Conservation (phyloP, 2,797 vertebrate genomes). For the Rostrhamus sociabilis region DNA sequence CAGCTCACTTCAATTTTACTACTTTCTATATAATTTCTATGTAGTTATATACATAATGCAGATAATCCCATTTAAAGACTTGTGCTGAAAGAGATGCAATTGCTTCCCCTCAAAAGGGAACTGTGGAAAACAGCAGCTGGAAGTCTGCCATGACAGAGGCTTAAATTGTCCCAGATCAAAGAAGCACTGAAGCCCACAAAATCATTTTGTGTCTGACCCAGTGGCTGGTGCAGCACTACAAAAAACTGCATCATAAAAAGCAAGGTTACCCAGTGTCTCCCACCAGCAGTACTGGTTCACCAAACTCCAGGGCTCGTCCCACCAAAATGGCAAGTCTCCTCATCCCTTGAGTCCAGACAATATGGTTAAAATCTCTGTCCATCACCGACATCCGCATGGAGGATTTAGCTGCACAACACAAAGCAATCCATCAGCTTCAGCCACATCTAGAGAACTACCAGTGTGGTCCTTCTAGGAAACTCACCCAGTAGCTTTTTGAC, state of each 20-base stretch:
- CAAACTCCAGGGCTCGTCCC: slow-evolving; percentile 89
- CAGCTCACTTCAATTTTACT: not conserved
- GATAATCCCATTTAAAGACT: not conserved
- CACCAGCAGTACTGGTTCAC: slow-evolving; percentile 92
- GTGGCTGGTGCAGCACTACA: not conserved
- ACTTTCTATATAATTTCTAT: not conserved
- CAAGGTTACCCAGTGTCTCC: slow-evolving; percentile 93
- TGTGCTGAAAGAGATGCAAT: not conserved
- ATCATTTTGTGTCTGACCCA: not conserved
- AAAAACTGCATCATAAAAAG: not conserved
- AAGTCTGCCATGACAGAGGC: not conserved
- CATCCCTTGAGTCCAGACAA: slow-evolving; percentile 93
- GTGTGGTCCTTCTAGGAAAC: slow-evolving; percentile 51
- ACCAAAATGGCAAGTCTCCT: slow-evolving; percentile 87
- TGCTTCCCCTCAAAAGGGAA: not conserved
- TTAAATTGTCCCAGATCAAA: not conserved
- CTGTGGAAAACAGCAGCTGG: not conserved
- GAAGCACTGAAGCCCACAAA: not conserved
- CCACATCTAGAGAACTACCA: not conserved
- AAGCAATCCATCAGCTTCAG: slow-evolving; percentile 4
- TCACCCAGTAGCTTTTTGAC: slow-evolving; percentile 87
- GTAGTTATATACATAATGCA: not conserved
- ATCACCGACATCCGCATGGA: slow-evolving; percentile 72
- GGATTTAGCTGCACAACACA: slow-evolving; percentile 63
- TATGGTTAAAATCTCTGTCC: slow-evolving; percentile 85